Evolutionary conservation across 1,140 invertebrate genomes (phyloP).

Genomic region (Tribolium madens): DNA sequence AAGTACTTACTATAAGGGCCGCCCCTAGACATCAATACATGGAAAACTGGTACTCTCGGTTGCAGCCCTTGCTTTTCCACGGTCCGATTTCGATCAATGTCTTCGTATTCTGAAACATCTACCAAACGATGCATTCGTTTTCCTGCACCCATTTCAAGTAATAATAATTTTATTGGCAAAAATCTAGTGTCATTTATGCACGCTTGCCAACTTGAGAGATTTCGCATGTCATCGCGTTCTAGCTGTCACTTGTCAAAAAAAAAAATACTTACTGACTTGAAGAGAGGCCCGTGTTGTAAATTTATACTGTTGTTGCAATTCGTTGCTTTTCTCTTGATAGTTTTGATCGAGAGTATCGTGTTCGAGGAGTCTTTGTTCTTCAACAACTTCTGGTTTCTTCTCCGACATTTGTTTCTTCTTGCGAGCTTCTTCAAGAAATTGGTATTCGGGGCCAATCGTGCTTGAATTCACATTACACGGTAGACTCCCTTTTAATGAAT

Average conservation of each 20-base stretch:
- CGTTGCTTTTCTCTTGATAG: conserved; percentile 45
- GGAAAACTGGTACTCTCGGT: conserved; percentile 29
- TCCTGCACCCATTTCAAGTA: background rate
- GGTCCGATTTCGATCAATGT: conserved; percentile 36
- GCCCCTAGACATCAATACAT: conserved; percentile 25
- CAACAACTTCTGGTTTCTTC: conserved; percentile 48
- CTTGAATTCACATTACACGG: conserved; percentile 63
- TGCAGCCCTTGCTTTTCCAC: conserved; percentile 36
- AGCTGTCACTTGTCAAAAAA: background rate
- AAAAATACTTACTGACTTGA: conserved; percentile 53
- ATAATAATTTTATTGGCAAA: background rate
- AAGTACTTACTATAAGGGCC: conserved; percentile 35
- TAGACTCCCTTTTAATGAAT: conserved; percentile 56
- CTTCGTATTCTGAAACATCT: conserved; percentile 24
- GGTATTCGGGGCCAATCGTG: conserved; percentile 50
- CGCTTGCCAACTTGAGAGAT: background rate
- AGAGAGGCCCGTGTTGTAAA: conserved; percentile 55
- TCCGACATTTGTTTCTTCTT: conserved; percentile 22
- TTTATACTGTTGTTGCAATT: conserved; percentile 41
- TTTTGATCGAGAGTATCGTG: conserved; percentile 57
- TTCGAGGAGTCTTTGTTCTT: conserved; percentile 55
- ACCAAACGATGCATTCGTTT: background rate
- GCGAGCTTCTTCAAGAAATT: conserved; percentile 60
- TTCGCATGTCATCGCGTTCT: background rate
- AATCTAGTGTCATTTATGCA: background rate